A percentile compares a stretch with the other conserved stretches of the same genome.
These are phyloP conservation scores for Rhadinocentrus ornatus DNA, from an alignment of 2,797 vertebrate genomes.

Conservation along the genomic window DNA sequence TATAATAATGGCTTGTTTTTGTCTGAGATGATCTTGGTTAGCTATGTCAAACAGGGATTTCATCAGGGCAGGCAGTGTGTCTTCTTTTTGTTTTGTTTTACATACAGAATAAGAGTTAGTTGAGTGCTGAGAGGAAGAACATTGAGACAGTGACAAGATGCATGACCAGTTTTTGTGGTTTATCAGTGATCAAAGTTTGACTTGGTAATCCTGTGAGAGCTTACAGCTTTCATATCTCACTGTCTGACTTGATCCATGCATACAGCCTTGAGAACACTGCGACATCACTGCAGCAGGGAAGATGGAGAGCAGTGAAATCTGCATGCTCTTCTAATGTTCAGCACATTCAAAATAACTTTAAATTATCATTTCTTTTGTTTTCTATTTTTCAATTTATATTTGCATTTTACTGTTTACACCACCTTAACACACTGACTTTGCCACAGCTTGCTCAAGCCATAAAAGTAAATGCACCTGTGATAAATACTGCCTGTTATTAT, in stretches of 20 bases:
- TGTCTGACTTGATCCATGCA: constrained; percentile 38
- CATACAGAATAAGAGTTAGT: constrained; percentile 29
- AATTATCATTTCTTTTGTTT: constrained; percentile 1
- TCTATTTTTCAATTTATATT: constrained; percentile 3
- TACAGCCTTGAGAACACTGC: constrained; percentile 36
- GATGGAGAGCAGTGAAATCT: neutral
- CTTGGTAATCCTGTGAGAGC: constrained; percentile 71
- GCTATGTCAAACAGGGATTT: constrained; percentile 79
- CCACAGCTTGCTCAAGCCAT: constrained; percentile 47
- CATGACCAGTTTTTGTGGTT: constrained; percentile 63
- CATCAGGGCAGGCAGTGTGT: constrained; percentile 45
- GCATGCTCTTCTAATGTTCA: neutral
- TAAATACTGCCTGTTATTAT: constrained; percentile 69
- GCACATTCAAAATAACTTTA: neutral
- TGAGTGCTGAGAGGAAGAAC: constrained; percentile 49
- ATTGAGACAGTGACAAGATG: constrained; percentile 57
- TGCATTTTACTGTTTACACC: neutral
- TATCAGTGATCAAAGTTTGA: constrained; percentile 75
- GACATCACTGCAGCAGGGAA: constrained; percentile 15
- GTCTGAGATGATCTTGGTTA: constrained; percentile 69
- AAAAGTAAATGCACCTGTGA: constrained; percentile 70
- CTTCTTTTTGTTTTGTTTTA: constrained; percentile 57
- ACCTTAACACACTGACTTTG: constrained; percentile 61
- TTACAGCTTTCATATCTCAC: constrained; percentile 68
- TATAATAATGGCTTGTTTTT: constrained; percentile 79